phyloP scores from a whole-genome alignment of 2,113 vertebrate species.

The Fregata magnificens region DNA sequence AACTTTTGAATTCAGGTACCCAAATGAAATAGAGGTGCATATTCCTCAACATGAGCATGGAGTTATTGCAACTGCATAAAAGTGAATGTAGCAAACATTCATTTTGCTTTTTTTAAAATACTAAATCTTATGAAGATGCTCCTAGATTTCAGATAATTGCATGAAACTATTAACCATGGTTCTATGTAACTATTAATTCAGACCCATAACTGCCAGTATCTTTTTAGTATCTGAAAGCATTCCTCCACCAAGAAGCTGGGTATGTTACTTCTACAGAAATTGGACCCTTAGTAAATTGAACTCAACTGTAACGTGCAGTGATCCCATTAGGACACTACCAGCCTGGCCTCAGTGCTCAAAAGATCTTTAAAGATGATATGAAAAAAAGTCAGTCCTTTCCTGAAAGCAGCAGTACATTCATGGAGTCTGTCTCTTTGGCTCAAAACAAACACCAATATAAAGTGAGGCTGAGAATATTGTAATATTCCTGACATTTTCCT shows the following conservation, averaged over 20 bases:
- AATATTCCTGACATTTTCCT: not conserved
- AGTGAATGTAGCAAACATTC: not conserved
- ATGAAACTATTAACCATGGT: not conserved
- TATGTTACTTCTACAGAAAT: not conserved
- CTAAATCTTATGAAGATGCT: not conserved
- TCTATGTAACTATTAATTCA: not conserved
- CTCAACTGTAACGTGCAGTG: not conserved
- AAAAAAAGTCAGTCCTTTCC: not conserved
- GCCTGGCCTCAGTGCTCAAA: not conserved
- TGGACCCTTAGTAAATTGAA: not conserved
- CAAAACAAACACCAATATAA: not conserved
- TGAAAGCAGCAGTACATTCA: not conserved
- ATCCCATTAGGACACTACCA: not conserved
- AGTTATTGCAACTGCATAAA: not conserved
- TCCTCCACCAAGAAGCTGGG: not conserved
- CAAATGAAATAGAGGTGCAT: not conserved
- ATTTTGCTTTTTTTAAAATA: not conserved
- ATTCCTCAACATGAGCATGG: not conserved
- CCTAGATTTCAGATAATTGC: not conserved
- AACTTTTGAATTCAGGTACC: not conserved
- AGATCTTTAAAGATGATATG: not conserved
- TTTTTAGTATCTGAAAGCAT: not conserved
- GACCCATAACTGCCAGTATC: not conserved
- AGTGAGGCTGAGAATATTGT: not conserved
- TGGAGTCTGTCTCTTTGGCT: not conserved